Percentiles rank a stretch among this genome's conserved stretches.
phyloP scores from a whole-genome alignment of 2,797 vertebrate species.

The Menidia menidia region DNA sequence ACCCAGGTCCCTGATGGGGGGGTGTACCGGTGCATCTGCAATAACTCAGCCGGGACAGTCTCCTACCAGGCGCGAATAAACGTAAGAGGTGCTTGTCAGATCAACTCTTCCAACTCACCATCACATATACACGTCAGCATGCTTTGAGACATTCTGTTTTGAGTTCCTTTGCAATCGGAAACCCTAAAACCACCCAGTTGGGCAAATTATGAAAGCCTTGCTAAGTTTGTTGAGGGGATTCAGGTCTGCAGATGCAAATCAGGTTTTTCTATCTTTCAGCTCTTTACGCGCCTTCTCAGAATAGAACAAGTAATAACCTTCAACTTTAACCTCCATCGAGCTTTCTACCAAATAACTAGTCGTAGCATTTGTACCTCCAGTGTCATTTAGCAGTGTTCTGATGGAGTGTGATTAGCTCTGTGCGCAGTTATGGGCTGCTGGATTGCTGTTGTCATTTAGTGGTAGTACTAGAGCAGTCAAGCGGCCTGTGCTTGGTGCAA shows the following conservation, averaged over 20 bases:
- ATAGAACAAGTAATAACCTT: background rate
- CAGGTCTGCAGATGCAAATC: background rate
- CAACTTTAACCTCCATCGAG: too few relatives aligned
- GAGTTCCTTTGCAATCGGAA: slow-evolving; percentile 44
- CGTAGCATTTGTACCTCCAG: slow-evolving; percentile 59
- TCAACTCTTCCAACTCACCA: slow-evolving; percentile 96
- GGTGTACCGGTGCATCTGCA: slow-evolving; percentile 97
- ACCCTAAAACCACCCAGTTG: slow-evolving; percentile 56
- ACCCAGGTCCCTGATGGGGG: slow-evolving; percentile 96
- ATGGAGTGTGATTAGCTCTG: slow-evolving; percentile 45
- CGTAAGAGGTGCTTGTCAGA: slow-evolving; percentile 99
- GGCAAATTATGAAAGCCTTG: slow-evolving; percentile 36
- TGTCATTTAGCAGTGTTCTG: slow-evolving; percentile 51
- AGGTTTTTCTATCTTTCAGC: background rate
- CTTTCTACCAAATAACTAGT: slow-evolving; percentile 45
- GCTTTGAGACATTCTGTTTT: slow-evolving; percentile 64
- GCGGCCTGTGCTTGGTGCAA: slow-evolving; percentile 38
- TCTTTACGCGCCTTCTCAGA: slow-evolving; percentile 1
- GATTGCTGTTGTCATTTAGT: slow-evolving; percentile 66
- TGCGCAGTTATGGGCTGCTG: slow-evolving; percentile 44
- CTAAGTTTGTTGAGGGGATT: slow-evolving; percentile 46
- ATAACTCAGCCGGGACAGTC: slow-evolving; percentile 98
- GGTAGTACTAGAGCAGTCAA: slow-evolving; percentile 30
- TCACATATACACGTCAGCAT: slow-evolving; percentile 82
- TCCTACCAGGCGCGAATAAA: slow-evolving; percentile 99